These are phyloP conservation scores for Drosophila mojavensis DNA, from an alignment of 1,140 invertebrate species.

Conservation along the genomic window DNA sequence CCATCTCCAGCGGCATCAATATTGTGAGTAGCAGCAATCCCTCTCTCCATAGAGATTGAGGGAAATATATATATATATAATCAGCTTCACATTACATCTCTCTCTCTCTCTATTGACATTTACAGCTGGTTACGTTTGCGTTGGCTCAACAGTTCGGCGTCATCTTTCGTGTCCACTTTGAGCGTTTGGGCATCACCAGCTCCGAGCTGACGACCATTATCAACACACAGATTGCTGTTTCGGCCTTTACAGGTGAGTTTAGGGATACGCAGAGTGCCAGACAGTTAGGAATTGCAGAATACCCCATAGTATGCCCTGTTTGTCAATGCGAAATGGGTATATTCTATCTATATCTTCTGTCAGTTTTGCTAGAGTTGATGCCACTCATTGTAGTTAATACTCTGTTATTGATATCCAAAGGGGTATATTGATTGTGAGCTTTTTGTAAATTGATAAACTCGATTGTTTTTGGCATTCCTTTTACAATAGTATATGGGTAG, in stretches of 20 bases:
- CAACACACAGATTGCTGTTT: conserved; percentile 88
- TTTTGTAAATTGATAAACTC: no score
- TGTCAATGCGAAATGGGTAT: background rate
- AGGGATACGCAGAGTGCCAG: background rate
- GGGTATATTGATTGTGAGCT: no score
- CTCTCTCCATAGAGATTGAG: background rate
- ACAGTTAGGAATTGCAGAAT: background rate
- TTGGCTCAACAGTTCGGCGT: conserved; percentile 88
- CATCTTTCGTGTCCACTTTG: conserved; percentile 86
- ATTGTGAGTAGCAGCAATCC: conserved; percentile 59
- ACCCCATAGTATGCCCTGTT: background rate
- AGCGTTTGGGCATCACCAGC: conserved; percentile 85
- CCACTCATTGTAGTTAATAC: no score
- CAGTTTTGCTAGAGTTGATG: no score
- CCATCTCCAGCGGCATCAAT: conserved; percentile 75
- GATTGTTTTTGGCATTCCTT: no score
- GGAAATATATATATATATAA: background rate
- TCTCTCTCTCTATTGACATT: background rate
- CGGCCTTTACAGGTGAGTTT: conserved; percentile 84
- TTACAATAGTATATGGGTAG: no score
- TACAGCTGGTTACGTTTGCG: conserved; percentile 86
- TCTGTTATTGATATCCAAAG: no score
- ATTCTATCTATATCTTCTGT: no score
- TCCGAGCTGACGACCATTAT: conserved; percentile 87
- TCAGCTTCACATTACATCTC: background rate